Percentiles rank a stretch among this genome's conserved stretches.
Conservation (phyloP, 1,140 invertebrate genomes). For the Mesaphorura yosii region DNA sequence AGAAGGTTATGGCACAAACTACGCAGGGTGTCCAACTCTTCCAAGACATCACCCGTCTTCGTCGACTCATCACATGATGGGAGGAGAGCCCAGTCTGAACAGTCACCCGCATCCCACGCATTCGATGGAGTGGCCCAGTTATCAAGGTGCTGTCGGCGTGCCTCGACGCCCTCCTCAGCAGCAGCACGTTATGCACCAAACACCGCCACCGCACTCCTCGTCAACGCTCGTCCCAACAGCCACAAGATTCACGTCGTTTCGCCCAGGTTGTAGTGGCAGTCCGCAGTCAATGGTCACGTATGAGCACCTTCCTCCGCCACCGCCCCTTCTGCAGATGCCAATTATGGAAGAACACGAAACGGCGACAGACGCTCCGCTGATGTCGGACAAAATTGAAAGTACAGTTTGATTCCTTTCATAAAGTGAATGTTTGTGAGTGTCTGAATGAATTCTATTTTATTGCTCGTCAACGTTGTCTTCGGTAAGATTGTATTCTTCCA, state of each 20-base stretch:
- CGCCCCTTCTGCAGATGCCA: conserved; percentile 26
- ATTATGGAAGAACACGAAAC: conserved; percentile 24
- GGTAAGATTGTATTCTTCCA: no score
- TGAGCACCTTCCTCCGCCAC: conserved; percentile 12
- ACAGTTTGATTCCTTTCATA: no score
- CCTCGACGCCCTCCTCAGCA: conserved; percentile 13
- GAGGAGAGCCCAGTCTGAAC: not conserved
- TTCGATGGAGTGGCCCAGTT: conserved; percentile 29
- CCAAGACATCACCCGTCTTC: conserved; percentile 21
- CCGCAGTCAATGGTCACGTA: not conserved
- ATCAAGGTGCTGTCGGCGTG: conserved; percentile 22
- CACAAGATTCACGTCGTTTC: not conserved
- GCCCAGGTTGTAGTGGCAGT: not conserved
- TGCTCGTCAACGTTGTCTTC: no score
- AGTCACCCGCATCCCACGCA: conserved; percentile 10
- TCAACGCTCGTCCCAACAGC: conserved; percentile 12
- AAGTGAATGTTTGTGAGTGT: no score
- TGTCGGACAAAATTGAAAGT: conserved; percentile 31
- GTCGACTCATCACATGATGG: conserved; percentile 2
- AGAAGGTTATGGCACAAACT: conserved; percentile 22
- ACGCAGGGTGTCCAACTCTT: conserved; percentile 26
- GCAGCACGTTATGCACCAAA: not conserved
- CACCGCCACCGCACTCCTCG: conserved; percentile 1
- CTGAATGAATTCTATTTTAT: no score
- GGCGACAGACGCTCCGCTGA: conserved; percentile 18